Evolutionary conservation across 2,797 vertebrate genomes (phyloP).

Genomic region (Astyanax mexicanus): DNA sequence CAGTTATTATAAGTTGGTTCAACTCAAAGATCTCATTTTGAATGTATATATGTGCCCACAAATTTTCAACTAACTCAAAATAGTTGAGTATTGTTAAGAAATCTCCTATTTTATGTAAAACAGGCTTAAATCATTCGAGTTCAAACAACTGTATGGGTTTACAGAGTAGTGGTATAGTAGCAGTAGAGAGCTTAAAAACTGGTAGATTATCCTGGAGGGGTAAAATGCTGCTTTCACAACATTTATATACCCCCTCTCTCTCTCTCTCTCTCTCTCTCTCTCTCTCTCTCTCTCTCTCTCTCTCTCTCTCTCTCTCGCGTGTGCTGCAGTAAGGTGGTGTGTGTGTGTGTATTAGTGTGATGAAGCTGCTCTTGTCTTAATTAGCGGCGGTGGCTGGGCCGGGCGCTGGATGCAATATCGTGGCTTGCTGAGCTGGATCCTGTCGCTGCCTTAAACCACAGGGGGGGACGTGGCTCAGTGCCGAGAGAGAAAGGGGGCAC

Average conservation of each 20-base stretch:
- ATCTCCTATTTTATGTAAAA: too few species aligned
- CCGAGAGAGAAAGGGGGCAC: slow-evolving; percentile 78
- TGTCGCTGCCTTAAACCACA: slow-evolving; percentile 79
- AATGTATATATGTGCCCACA: too few species aligned
- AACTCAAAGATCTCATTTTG: too few species aligned
- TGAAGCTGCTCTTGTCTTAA: slow-evolving; percentile 65
- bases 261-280: background rate
- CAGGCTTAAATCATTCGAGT: too few species aligned
- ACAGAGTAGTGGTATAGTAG: too few species aligned
- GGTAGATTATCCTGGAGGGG: slow-evolving; percentile 5
- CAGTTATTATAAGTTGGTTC: too few species aligned
- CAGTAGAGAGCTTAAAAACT: too few species aligned
- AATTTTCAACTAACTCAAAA: too few species aligned
- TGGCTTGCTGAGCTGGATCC: slow-evolving; percentile 82
- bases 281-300: slow-evolving; percentile 67
- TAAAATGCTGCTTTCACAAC: background rate
- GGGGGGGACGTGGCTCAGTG: slow-evolving; percentile 77
- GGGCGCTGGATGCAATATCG: slow-evolving; percentile 71
- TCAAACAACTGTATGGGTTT: too few species aligned
- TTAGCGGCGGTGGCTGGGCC: slow-evolving; percentile 64
- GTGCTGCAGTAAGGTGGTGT: too few species aligned
- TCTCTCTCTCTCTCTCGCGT: background rate
- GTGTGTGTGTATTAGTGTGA: slow-evolving; percentile 65
- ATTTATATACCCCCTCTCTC: background rate
- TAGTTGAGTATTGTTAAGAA: too few species aligned